Evolutionary conservation across 2,113 vertebrate genomes (phyloP), one percentile per base, ranked within the genome.

Genomic region (Oophaga pumilio): DNA sequence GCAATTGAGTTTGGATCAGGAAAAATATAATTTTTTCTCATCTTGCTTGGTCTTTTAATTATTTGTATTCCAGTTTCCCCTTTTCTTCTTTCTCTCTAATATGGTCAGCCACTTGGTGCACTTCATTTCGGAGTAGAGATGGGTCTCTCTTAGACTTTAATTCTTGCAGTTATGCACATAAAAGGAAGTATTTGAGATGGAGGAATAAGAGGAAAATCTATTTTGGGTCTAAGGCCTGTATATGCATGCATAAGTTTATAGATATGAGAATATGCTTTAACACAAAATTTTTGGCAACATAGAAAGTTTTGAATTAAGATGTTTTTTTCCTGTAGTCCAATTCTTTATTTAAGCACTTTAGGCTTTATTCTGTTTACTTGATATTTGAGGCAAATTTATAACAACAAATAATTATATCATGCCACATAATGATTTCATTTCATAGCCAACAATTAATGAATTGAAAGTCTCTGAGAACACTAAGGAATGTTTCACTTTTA

Each of bases 381-480:
- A 22, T 56, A 24, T 69, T 69, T 79, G 20, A 64, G 62, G 74
- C 43, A 52, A 74, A 76, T 88, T 88, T 74, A 88, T 80, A 87
- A 50, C 26, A 83, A 76, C 57, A 76, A 83, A 88, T 88, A 88
- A 82, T 76, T 82, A 82, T 82, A 71, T 76, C 68, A 64, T 60
- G 24, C 69, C 83, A 87, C 81, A 80, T 87, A 88, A 73, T 62
- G 33, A 18, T 49, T 74, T 87, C 82, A 82, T 82, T 87, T 73
- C 33, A 81, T 33, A 82, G 86, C 56, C 43, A 88, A 88, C 83
- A 88, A 88, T 88, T 88, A 82, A 83, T 82, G 79, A 82, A 88
- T 53, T 76, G 50, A 49, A 83, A 57, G 14, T 76, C 56, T 66
- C 43, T 15, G 28, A 60, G 56, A 88, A 66, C 86, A 88, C 86